Evolutionary conservation across 2,113 vertebrate genomes (phyloP), one percentile per base, ranked within the genome.

Genomic region (Ceuthmochares aereus): DNA sequence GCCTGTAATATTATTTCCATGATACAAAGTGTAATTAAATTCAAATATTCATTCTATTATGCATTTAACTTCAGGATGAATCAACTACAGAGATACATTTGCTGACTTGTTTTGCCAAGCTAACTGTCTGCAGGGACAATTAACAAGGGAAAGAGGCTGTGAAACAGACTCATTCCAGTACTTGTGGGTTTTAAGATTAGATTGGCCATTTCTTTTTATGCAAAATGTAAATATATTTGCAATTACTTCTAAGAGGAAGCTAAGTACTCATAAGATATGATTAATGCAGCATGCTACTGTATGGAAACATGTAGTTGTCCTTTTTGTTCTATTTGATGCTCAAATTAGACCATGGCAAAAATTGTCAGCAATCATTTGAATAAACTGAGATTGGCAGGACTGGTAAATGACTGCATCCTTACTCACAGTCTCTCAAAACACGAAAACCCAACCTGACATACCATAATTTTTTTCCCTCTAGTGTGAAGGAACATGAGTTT

Each of bases 31-130:
- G n/a, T 63, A 84, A 94, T 90, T 89, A 90, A 92, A 90, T 94
- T 96, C 20, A 87, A 91, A 90, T 88, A 89, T 70, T 87, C 52
- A 81, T 83, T 91, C 69, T 63, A 75, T 90, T 74, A 36, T 20
- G 29, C 72, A 47, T 85, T 90, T 93, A 87, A 63, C 54, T 64
- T 80, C 10, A 54, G 45, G 52, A 76, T 67, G 77, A 92, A 72
- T 78, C 56, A 77, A 26, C 56, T 11, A 23, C 13, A 80, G 47
- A 69, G 34, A 67, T 59, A 12, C 27, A 56, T 88, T 90, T 75
- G 27, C 70, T 56, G 82, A 18, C 34, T 83, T 34, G 54, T 77
- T 74, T 69, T 87, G 74, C 49, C 25, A 72, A 69, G 47, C 47
- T 81, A 55, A 52, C 47, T 69, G 36, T 80, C 70, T 87, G 63